Percentiles rank a stretch among this genome's conserved stretches.
phyloP scores from a whole-genome alignment of 1,140 invertebrate species.

The Aporrectodea caliginosa region DNA sequence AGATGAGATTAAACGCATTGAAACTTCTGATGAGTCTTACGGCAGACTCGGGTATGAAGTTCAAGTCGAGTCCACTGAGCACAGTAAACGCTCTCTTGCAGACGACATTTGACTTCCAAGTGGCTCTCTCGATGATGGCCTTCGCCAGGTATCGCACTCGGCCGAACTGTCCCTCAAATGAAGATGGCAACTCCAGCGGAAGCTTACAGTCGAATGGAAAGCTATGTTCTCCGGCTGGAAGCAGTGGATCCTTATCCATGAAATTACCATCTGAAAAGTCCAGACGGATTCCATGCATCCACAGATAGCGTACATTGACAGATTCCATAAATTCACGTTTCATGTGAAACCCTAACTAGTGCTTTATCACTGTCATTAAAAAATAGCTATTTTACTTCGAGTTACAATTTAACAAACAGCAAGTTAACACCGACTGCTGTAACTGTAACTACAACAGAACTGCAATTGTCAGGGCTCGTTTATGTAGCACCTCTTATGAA shows the following conservation, averaged over 20 bases:
- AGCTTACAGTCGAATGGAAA: slow-evolving; percentile 28
- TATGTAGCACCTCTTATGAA: too few relatives aligned
- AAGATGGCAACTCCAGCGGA: slow-evolving; percentile 26
- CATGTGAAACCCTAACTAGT: too few relatives aligned
- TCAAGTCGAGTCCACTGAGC: slow-evolving; percentile 30
- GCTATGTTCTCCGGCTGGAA: background rate
- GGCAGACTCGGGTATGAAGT: slow-evolving; percentile 31
- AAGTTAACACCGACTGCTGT: too few relatives aligned
- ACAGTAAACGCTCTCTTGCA: slow-evolving; percentile 27
- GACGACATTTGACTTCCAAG: slow-evolving; percentile 25
- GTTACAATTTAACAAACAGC: too few relatives aligned
- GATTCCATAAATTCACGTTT: too few relatives aligned
- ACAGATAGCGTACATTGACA: too few relatives aligned
- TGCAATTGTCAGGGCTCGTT: too few relatives aligned
- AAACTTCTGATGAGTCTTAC: background rate
- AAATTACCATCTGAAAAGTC: slow-evolving; percentile 17
- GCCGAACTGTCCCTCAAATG: slow-evolving; percentile 30
- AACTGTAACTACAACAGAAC: too few relatives aligned
- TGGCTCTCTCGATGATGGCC: slow-evolving; percentile 18
- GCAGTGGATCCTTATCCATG: slow-evolving; percentile 17
- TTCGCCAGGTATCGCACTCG: slow-evolving; percentile 18
- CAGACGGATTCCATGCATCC: too few relatives aligned
- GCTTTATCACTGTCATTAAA: too few relatives aligned
- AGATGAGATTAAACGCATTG: background rate
- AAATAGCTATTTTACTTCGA: too few relatives aligned